A percentile compares a stretch with the other conserved stretches of the same genome.
Evolutionary conservation across 2,888 invertebrate species (phyloP).

Genomic region (Drosophila peninsularis): DNA sequence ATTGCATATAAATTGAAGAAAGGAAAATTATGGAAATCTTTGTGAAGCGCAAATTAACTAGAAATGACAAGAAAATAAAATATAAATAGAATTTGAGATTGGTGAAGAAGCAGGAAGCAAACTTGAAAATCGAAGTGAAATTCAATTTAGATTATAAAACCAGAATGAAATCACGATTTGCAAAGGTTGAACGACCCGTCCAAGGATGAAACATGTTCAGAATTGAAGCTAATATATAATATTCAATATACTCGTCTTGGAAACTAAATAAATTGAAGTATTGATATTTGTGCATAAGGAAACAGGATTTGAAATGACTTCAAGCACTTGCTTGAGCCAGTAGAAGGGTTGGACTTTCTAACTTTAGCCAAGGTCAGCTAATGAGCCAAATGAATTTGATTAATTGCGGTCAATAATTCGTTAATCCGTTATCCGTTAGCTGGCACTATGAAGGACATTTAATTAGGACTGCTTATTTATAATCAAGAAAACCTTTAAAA

Average conservation of each 20-base stretch:
- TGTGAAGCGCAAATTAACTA: not conserved
- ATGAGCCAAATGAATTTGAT: not conserved
- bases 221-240: not conserved
- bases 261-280: not conserved
- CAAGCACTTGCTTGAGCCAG: not conserved
- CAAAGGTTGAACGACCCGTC: constrained; percentile 11
- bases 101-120: constrained; percentile 4
- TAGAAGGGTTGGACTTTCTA: not conserved
- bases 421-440: not conserved
- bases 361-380: constrained; percentile 1
- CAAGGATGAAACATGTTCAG: not conserved
- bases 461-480: not conserved
- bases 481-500: not conserved
- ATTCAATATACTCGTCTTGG: not conserved
- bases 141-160: constrained; percentile 1
- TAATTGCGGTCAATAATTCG: not conserved
- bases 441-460: not conserved
- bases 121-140: constrained; percentile 2
- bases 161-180: constrained; percentile 1
- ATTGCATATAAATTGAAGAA: not conserved
- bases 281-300: not conserved
- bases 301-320: constrained; percentile 4
- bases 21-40: not conserved
- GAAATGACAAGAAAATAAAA: not conserved
- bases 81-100: not conserved